These are phyloP conservation scores for Platycheirus rosarum DNA, from an alignment of 2,888 invertebrate species.

Conservation along the genomic window DNA sequence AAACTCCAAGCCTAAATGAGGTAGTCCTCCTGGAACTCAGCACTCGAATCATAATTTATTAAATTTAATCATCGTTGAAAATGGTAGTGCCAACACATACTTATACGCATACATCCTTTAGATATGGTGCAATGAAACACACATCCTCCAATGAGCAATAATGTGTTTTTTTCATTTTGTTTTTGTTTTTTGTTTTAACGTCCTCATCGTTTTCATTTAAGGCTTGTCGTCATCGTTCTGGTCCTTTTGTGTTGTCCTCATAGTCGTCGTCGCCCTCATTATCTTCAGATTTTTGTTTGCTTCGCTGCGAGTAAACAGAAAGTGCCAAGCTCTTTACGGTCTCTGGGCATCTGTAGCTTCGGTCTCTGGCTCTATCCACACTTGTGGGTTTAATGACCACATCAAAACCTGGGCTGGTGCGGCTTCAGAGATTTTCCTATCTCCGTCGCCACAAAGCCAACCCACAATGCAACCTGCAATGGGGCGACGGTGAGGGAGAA, in stretches of 20 bases:
- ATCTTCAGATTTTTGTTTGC: conserved; percentile 50
- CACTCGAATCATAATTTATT: conserved; percentile 60
- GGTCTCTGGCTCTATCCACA: conserved; percentile 21
- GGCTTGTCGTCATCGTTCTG: conserved; percentile 22
- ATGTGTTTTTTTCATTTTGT: conserved; percentile 31
- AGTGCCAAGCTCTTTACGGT: conserved; percentile 28
- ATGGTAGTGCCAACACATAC: background rate
- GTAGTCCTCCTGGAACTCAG: conserved; percentile 36
- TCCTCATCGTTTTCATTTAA: conserved; percentile 6
- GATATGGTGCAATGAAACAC: conserved; percentile 7
- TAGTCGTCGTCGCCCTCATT: conserved; percentile 52
- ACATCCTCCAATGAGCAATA: conserved; percentile 34
- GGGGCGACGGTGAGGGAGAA: conserved; percentile 31
- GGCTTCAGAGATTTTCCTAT: conserved; percentile 37
- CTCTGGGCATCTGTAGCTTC: background rate
- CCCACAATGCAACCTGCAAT: conserved; percentile 29
- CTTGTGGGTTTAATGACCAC: conserved; percentile 70
- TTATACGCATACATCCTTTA: conserved; percentile 5
- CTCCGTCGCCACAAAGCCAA: conserved; percentile 56
- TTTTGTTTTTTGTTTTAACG: background rate
- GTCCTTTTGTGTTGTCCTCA: conserved; percentile 46
- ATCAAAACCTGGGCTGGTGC: conserved; percentile 12
- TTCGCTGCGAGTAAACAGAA: conserved; percentile 60
- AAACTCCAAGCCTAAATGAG: conserved; percentile 23
- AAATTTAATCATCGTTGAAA: conserved; percentile 60